Base-by-base conservation (phyloP, 30 jellyfish, hydroid and myxozoan genomes). In the Cassiopea andromeda region DNA sequence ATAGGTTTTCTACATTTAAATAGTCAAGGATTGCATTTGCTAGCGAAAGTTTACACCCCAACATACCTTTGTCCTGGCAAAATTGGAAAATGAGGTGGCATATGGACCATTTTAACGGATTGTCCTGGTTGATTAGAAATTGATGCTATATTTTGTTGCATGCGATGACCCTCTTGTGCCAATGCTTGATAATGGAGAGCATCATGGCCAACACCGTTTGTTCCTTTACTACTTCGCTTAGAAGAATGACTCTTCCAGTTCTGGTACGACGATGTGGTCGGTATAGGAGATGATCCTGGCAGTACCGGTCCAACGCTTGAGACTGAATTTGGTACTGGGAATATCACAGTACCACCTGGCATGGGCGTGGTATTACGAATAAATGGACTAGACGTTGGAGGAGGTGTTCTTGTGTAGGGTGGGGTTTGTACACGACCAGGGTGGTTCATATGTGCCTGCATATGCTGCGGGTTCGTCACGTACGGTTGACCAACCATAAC, bases 361-460 rank as follows among this genome's bases (percentile, higher is more conserved):
- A 86, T 73, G 43, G 88, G 80, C 64, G 88, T 84, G 17, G 93
- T 48, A 43, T 76, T 76, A 46, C 93, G 87, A 45, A 86, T 75
- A 61, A 49, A 86, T 50, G 87, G 79, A 60, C 83, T 85, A 3
- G 93, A 75, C 27, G 97, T 17, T 1, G 97, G 97, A 2, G 97
- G 97, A 0, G 97, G 97, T 14, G 97, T 89, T 59, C 97, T 81
- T 44, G 90, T 71, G 54, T 57, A 89, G 1, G 97, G 97, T 13
- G 97, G 97, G 1, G 97, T 89, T 72, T 89, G 97, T 19, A 81
- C 97, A 4, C 92, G 90, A 59, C 88, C 61, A 46, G 97, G 91
- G 14, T 90, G 91, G 27, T 81, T 75, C 69, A 78, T 78, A 27
- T 80, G 88, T 14, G 85, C 80, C 69, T 80, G 95, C 82, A 71